Evolutionary conservation across 1,140 invertebrate genomes (phyloP).

Genomic region (Drosophila bipectinata): DNA sequence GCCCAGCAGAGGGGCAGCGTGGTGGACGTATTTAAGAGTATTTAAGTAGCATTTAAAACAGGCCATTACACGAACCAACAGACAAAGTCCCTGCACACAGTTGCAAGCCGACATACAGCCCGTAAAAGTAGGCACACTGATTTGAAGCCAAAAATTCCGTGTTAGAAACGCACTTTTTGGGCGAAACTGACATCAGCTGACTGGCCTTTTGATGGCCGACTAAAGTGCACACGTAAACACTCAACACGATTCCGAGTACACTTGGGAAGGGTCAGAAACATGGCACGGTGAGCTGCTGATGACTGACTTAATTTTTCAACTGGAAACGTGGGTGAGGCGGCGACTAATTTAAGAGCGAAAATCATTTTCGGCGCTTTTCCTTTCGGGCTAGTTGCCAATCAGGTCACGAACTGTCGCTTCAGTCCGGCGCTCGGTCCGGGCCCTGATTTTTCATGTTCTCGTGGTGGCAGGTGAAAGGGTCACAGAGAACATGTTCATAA

Average conservation of each 20-base stretch:
- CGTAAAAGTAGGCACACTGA: slow-evolving; percentile 10
- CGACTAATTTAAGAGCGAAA: slow-evolving; percentile 66
- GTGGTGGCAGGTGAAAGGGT: slow-evolving; percentile 42
- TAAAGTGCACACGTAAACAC: slow-evolving; percentile 69
- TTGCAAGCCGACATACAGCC: not conserved
- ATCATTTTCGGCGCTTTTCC: slow-evolving; percentile 50
- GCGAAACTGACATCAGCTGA: slow-evolving; percentile 10
- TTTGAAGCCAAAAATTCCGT: not conserved
- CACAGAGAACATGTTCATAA: slow-evolving; percentile 70
- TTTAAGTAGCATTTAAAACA: slow-evolving; percentile 70
- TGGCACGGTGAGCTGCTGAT: slow-evolving; percentile 16
- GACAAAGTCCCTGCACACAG: slow-evolving; percentile 19
- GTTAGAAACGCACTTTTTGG: slow-evolving; percentile 6
- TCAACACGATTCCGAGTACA: slow-evolving; percentile 30
- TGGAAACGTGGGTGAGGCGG: slow-evolving; percentile 13
- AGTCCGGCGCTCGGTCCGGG: slow-evolving; percentile 32
- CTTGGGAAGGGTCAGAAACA: slow-evolving; percentile 1
- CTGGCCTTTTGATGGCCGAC: slow-evolving; percentile 13
- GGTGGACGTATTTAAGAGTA: slow-evolving; percentile 73
- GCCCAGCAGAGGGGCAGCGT: not conserved
- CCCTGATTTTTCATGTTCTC: slow-evolving; percentile 36
- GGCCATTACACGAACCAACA: slow-evolving; percentile 15
- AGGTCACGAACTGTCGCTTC: slow-evolving; percentile 61
- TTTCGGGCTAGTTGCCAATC: slow-evolving; percentile 63
- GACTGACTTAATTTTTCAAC: slow-evolving; percentile 66